Percentiles rank a stretch among this genome's conserved stretches.
Conservation (phyloP, 1,140 invertebrate species). For the Drosophila paulistorum region DNA sequence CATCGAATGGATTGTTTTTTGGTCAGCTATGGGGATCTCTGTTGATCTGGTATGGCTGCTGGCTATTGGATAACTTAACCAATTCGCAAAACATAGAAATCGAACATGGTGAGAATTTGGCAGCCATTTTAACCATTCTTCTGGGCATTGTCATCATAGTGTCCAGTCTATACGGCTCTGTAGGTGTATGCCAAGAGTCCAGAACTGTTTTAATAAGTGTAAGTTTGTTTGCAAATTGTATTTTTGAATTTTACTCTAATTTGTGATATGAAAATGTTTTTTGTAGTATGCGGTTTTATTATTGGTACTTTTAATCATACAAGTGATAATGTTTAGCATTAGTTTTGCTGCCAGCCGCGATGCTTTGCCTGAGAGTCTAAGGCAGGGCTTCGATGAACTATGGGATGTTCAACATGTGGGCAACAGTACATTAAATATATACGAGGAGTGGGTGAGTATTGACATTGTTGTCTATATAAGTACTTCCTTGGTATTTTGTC, state of each 20-base stretch:
- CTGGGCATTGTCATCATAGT: constrained; percentile 64
- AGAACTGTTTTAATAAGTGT: constrained; percentile 67
- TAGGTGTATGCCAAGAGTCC: constrained; percentile 56
- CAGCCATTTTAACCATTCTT: constrained; percentile 57
- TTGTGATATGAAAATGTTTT: background rate
- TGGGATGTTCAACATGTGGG: constrained; percentile 53
- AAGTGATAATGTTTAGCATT: constrained; percentile 71
- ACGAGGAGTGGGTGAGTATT: constrained; percentile 73
- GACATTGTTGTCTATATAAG: background rate
- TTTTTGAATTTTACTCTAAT: background rate
- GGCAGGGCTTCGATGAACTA: constrained; percentile 70
- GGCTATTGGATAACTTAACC: constrained; percentile 62
- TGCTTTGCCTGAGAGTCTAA: constrained; percentile 48
- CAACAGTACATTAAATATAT: constrained; percentile 56
- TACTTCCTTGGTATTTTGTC: background rate
- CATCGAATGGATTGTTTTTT: constrained; percentile 41
- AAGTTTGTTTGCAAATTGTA: background rate
- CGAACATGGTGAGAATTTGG: constrained; percentile 66
- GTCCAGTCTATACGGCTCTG: constrained; percentile 54
- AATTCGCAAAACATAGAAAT: constrained; percentile 36
- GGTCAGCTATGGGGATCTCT: constrained; percentile 59
- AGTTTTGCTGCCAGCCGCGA: constrained; percentile 64
- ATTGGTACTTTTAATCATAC: constrained; percentile 64
- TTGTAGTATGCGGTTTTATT: constrained; percentile 71
- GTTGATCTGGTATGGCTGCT: constrained; percentile 73